Evolutionary conservation across 2,888 invertebrate genomes (phyloP), one percentile per base, ranked within the genome.

Genomic region (Ophion costatus): DNA sequence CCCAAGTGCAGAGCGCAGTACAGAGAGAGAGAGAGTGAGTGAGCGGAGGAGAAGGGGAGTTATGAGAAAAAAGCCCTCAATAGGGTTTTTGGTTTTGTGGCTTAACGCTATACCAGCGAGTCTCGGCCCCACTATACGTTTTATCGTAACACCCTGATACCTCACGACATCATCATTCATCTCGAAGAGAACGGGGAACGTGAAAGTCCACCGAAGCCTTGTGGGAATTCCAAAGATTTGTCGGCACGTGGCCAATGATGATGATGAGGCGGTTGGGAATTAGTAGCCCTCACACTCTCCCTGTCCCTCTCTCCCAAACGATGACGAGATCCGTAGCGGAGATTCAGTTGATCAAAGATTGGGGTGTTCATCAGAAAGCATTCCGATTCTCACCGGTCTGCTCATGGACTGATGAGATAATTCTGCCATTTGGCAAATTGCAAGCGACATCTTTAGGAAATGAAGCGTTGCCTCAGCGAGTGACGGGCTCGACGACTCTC

Each of bases 21-120:
- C 7, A 38, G 38, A 38, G 64, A 51, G 59, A 80, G 77, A 66
- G n/a, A 38, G 59, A 24, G 42, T 75, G 56, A n/a, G 66, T 33
- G 22, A 76, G 70, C 61, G n/a, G 33, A 6, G 66, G 51, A 14
- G 42, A 22, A 57, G 61, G n/a, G 51, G 24, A 57, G 61, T 17
- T 59, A 22, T 5, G 59, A 61, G 51, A 79, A 33, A 76, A 64
- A 57, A 80, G 80, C 70, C 81, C 75, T 70, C 84, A 45, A 86
- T 85, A 88, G 86, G 90, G 89, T 83, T 91, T 91, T 91, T 67
- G 85, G 90, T 92, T 92, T 92, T 91, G 92, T 89, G 92, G 92
- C 91, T 92, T 91, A 90, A 92, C 92, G 90, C 89, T 87, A 87
- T 85, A 84, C 86, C 73, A 3, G 45, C 45, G 77, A 59, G 67